Evolutionary conservation across 2,888 invertebrate genomes (phyloP).

Genomic region (Zygaena filipendulae): DNA sequence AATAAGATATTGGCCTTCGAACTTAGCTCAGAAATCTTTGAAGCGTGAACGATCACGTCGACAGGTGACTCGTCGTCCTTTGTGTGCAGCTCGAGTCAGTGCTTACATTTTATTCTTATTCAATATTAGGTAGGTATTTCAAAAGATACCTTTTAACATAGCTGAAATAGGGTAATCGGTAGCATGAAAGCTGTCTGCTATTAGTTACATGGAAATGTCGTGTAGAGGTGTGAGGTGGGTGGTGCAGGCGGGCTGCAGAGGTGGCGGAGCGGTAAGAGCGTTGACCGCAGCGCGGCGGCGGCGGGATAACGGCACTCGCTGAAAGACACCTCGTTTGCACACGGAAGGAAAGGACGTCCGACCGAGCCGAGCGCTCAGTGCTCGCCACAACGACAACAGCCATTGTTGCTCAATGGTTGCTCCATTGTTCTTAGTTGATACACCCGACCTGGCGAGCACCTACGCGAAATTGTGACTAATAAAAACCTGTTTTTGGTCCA

Average conservation of each 20-base stretch:
- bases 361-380: conserved; percentile 9
- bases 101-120: no score
- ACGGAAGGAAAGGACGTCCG: conserved; percentile 23
- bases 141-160: no score
- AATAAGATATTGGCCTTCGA: conserved; percentile 19
- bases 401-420: no score
- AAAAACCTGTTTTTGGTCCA: no score
- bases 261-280: conserved; percentile 52
- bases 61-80: conserved; percentile 33
- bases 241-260: conserved; percentile 21
- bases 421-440: no score
- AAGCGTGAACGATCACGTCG: conserved; percentile 29
- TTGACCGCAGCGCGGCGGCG: conserved; percentile 39
- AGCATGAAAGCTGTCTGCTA: no score
- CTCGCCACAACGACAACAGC: not conserved
- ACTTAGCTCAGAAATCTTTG: conserved; percentile 20
- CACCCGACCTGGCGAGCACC: no score
- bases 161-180: no score
- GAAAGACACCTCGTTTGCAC: conserved; percentile 28
- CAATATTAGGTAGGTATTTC: no score
- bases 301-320: conserved; percentile 42
- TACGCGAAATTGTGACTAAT: no score
- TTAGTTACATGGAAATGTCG: no score
- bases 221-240: conserved; percentile 13
- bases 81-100: no score